These are phyloP conservation scores for Dyspetes luteomarginatus DNA, from an alignment of 2,888 invertebrate genomes.

Conservation along the genomic window DNA sequence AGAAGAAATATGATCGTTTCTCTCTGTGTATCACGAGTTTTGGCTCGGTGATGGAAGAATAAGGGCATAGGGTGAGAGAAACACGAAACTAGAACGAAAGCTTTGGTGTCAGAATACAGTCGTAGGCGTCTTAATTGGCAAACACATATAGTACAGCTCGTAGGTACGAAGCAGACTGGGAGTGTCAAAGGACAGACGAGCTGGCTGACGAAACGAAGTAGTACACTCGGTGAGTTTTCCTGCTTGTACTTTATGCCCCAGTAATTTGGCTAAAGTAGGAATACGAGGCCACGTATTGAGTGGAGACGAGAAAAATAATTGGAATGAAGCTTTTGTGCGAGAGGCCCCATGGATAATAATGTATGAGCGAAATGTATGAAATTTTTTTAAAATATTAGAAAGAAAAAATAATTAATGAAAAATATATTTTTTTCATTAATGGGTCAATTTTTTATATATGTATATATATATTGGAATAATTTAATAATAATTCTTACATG, in stretches of 20 bases:
- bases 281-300: neutral
- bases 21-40: neutral
- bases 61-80: slow-evolving; percentile 33
- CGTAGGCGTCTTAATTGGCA: slow-evolving; percentile 68
- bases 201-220: slow-evolving; percentile 50
- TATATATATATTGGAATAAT: too few relatives aligned
- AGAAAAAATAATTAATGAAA: too few relatives aligned
- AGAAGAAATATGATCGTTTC: neutral
- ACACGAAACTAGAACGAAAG: slow-evolving; percentile 36
- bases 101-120: slow-evolving; percentile 40
- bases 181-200: slow-evolving; percentile 53
- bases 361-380: too few relatives aligned
- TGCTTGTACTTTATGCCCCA: slow-evolving; percentile 27
- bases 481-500: too few relatives aligned
- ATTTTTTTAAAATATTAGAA: too few relatives aligned
- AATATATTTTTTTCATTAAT: too few relatives aligned
- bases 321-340: too few relatives aligned
- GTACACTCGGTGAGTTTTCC: slow-evolving; percentile 22
- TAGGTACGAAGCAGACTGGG: neutral
- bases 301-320: neutral
- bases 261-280: slow-evolving; percentile 52
- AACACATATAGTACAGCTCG: slow-evolving; percentile 32
- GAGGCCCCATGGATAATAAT: too few relatives aligned
- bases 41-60: neutral
- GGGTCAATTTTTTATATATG: too few relatives aligned